Evolutionary conservation across 2,888 invertebrate species (phyloP), one percentile per base, ranked within the genome.

Genomic region (Pachycephus smyrnensis): DNA sequence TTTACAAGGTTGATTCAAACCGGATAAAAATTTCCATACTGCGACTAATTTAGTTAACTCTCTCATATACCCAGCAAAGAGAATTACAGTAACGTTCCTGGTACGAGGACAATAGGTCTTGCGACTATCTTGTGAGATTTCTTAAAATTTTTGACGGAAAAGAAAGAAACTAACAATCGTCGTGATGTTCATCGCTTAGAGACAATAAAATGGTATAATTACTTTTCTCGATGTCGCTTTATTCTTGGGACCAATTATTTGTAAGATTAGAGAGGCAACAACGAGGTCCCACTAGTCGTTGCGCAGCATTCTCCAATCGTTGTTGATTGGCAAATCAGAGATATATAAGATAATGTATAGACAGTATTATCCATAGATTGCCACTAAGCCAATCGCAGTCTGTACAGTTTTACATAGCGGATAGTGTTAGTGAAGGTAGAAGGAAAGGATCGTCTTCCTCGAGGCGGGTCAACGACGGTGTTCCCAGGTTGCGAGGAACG

Each of bases 261-360:
- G n/a, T n/a, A 55, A 55, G 23, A 55, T 55, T 55, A 55, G 55
- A 55, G 55, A 55, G 55, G 55, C 55, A 9, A 55, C 55, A 55
- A 55, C 55, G 55, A 23, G 9, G 23, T 23, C 23, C 55, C 2
- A 55, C 55, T 9, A 55, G 9, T 55, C 23, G 23, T 55, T 23
- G 55, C 23, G 55, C 55, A 55, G 55, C 55, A 55, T 55, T 55
- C 55, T 55, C 55, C 23, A 23, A 23, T 55, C 23, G 9, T 55
- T 9, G 55, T 55, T 23, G 55, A 76, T 73, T 73, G 37, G 77
- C 68, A 36, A 76, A 76, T 75, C 12, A 33, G 37, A 76, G 74
- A 31, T 37, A 75, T 31, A 68, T 12, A 30, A 76, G 35, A 76
- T 68, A 55, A 31, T 35, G 40, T 68, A 30, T 76, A 76, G 36